Evolutionary conservation across 1,140 invertebrate species (phyloP), one percentile per base, ranked within the genome.

Genomic region (Goniozus legneri): DNA sequence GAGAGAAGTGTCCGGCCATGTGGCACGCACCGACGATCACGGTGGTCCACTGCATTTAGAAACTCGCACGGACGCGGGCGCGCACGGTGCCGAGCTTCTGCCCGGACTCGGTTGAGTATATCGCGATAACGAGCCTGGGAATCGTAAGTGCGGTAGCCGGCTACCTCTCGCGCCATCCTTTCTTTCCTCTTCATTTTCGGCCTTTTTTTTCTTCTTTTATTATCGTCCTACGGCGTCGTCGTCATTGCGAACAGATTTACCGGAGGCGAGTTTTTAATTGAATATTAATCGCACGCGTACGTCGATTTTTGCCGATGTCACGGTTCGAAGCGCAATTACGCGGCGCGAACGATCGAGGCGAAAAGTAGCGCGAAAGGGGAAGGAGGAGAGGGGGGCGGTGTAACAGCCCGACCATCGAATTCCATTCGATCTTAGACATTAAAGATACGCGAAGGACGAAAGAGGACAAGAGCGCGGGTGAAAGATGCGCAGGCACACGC

Each of bases 221-320:
- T 24, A 16, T 44, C 20, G 15, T 14, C 45, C 31, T 41, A n/a
- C n/a, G n/a, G n/a, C n/a, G n/a, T n/a, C n/a, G n/a, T n/a, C n/a
- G n/a, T n/a, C n/a, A n/a, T n/a, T n/a, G n/a, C n/a, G n/a, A n/a
- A n/a, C n/a, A n/a, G n/a, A n/a, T n/a, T n/a, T n/a, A n/a, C n/a
- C n/a, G n/a, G n/a, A n/a, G n/a, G n/a, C n/a, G n/a, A 44, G 33
- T 52, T 64, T 67, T 65, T 63, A 63, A 65, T 69, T 64, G n/a
- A 67, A 69, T 64, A 67, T 69, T 67, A 65, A 69, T 69, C 65
- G 63, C 64, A 60, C 53, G 42, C 39, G 56, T 56, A 40, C 42
- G 35, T 41, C 36, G 43, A n/a, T 30, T 21, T 27, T 36, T 36
- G 24, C 19, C 47, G 50, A 59, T 57, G 62, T 62, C 58, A 52